Evolutionary conservation across 1,140 invertebrate genomes (phyloP), one percentile per base, ranked within the genome.

Genomic region (Dufourea novaeangliae): DNA sequence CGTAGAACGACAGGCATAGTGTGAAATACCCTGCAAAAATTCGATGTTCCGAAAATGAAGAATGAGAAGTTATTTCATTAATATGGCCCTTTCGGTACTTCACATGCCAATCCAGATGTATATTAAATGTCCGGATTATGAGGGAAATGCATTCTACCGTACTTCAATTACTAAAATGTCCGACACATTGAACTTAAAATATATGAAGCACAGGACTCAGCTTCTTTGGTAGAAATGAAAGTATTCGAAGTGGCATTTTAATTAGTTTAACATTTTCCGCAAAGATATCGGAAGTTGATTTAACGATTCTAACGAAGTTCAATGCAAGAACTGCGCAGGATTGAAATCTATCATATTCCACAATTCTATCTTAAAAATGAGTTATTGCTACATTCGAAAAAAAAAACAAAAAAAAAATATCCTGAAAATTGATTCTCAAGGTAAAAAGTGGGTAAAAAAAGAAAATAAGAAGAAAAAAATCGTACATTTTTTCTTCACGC

Each of bases 51-150:
- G 22, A n/a, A 37, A 54, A 52, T 39, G 32, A 32, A 29, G 32
- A n/a, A 2, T 17, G 22, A 46, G 34, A 46, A 64, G 37, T 52
- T 64, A 64, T 64, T 64, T 73, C 32, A 64, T 52, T 64, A 73
- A n/a, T 17, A 25, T 27, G 61, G 29, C 25, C 29, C n/a, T 63
- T 52, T 29, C 70, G 2, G 17, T 27, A 64, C 34, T 52, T 64
- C 32, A 22, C 1, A 17, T 64, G 70, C 32, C 70, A 64, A 64
- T 73, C 70, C 52, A 64, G 10, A 52, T 22, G 17, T 64, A 34
- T 73, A 34, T 22, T 11, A 37, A 29, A 39, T 52, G 17, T 64
- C 25, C 37, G 20, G 20, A 27, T 41, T 37, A 34, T 29, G 39
- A 64, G 44, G 52, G 32, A 52, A 64, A 52, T 52, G 8, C 34